phyloP scores from a whole-genome alignment of 30 jellyfish, hydroid and myxozoan species.

The Turritopsis dohrnii region DNA sequence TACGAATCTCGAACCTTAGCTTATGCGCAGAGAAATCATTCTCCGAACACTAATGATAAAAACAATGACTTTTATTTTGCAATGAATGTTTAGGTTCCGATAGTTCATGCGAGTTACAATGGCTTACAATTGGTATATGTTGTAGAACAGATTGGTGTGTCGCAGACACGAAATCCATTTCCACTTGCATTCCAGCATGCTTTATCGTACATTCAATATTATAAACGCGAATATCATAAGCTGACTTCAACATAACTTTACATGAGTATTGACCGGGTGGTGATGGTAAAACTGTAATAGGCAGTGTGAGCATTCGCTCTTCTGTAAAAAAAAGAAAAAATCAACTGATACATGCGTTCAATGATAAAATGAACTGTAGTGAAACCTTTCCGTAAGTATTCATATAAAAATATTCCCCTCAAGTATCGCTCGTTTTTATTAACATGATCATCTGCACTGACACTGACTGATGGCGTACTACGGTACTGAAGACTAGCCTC shows the following conservation, averaged over 20 bases:
- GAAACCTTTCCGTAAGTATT: too few species aligned
- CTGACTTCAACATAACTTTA: conserved; percentile 54
- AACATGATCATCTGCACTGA: too few species aligned
- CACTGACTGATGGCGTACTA: too few species aligned
- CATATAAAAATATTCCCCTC: too few species aligned
- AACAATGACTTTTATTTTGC: background rate
- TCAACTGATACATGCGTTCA: background rate
- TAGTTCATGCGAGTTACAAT: background rate
- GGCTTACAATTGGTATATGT: conserved; percentile 78
- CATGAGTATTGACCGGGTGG: conserved; percentile 91
- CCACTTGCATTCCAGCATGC: conserved; percentile 57
- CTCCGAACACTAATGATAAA: too few species aligned
- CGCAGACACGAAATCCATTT: conserved; percentile 67
- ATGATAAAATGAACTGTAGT: too few species aligned
- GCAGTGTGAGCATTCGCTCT: conserved; percentile 46
- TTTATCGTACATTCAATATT: conserved; percentile 71
- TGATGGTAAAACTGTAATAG: conserved; percentile 62
- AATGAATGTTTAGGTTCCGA: background rate
- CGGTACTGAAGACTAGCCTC: too few species aligned
- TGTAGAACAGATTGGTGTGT: conserved; percentile 86
- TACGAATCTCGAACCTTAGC: too few species aligned
- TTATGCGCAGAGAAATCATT: too few species aligned
- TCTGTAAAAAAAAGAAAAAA: conserved; percentile 17
- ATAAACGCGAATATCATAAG: conserved; percentile 76
- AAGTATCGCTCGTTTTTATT: too few species aligned